Evolutionary conservation across 2,113 vertebrate genomes (phyloP), one percentile per base, ranked within the genome.

Genomic region (Mola mola): DNA sequence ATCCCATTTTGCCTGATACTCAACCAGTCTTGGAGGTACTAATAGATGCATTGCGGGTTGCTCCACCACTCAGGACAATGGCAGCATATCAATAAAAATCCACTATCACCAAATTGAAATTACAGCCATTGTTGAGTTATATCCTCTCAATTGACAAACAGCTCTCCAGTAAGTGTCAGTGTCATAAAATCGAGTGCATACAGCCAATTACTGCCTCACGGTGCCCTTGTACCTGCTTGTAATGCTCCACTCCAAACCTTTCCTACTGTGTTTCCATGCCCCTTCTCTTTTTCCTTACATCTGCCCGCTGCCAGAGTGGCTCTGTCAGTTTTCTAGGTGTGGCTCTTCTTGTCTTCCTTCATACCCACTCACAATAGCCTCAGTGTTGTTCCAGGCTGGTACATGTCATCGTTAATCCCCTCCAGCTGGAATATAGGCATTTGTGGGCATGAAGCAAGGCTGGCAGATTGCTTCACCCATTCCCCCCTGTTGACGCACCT

Each of bases 311-410:
- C 67, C 63, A 63, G 41, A 75, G 43, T 17, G 67, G 56, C 69
- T 61, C 64, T 71, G 79, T 85, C 84, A 80, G 61, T 62, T 70
- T 89, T 86, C 63, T 86, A 88, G 90, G 91, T 87, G 90, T 85
- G 91, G 91, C 61, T 75, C 81, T 79, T 75, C 61, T 57, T n/a
- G n/a, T 12, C 68, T 74, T 66, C 53, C 56, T 53, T 78, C 72
- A 29, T 61, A 61, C 60, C 29, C 56, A 15, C 61, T 84, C 82
- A 66, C 75, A 82, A 84, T 61, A 62, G 74, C 75, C 59, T 42
- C 62, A 51, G 76, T 78, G 84, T 83, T 79, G 72, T 69, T 76
- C 78, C 63, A 68, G 68, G 80, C 80, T 62, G 51, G 80, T 78
- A 53, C 79, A 72, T 86, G 78, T 87, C 87, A 82, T 78, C 52